A percentile compares a stretch with the other conserved stretches of the same genome.
phyloP scores from a whole-genome alignment of 2,888 invertebrate species.

The Lasioglossum pauxillum region DNA sequence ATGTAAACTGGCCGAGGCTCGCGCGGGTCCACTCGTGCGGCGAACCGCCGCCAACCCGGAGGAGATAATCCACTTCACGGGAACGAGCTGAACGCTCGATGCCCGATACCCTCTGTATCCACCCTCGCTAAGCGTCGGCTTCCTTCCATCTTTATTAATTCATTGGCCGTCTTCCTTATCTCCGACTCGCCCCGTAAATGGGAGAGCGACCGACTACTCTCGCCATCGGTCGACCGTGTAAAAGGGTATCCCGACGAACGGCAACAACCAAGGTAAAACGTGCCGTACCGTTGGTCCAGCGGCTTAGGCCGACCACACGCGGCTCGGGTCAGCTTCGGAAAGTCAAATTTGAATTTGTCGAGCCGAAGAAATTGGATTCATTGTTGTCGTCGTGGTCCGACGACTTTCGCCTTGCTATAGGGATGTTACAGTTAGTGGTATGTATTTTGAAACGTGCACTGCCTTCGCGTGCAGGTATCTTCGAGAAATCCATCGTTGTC shows the following conservation, averaged over 20 bases:
- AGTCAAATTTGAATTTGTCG: neutral
- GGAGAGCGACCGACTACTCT: neutral
- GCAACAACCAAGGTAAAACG: neutral
- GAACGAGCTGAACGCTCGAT: constrained; percentile 47
- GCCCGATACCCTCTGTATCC: constrained; percentile 30
- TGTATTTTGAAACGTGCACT: neutral
- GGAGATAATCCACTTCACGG: constrained; percentile 65
- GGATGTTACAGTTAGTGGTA: too few species aligned
- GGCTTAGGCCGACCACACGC: neutral
- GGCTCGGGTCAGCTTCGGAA: neutral
- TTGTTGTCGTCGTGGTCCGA: neutral
- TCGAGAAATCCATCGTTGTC: neutral
- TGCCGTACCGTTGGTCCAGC: neutral
- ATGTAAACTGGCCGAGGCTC: constrained; percentile 26
- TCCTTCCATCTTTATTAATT: constrained; percentile 55
- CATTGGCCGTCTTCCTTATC: constrained; percentile 33
- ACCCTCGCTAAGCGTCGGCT: constrained; percentile 15
- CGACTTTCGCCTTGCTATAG: neutral
- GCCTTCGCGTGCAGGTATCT: neutral
- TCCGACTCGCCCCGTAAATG: neutral
- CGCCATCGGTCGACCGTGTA: neutral
- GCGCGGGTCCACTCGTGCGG: constrained; percentile 62
- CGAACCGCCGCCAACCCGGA: constrained; percentile 49
- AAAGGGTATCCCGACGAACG: neutral
- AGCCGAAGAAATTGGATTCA: neutral